Evolutionary conservation across 2,797 vertebrate species (phyloP).

Genomic region (Eutrigla gurnardus): DNA sequence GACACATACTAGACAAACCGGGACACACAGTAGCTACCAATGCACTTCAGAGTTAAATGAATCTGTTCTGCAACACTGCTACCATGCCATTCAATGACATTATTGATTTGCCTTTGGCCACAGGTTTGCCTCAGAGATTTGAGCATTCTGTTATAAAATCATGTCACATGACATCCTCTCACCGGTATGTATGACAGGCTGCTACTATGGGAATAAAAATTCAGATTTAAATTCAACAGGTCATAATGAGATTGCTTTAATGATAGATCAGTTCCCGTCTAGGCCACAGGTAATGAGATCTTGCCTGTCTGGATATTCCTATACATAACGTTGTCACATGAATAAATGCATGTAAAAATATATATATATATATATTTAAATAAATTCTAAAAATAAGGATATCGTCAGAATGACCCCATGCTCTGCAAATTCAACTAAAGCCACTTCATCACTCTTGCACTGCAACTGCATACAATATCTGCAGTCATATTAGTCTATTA

Average conservation of each 20-base stretch:
- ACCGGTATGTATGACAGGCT: constrained; percentile 18
- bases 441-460: constrained; percentile 14
- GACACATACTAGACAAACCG: constrained; percentile 6
- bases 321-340: constrained; percentile 11
- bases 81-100: constrained; percentile 35
- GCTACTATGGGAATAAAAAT: constrained; percentile 46
- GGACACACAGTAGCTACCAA: constrained; percentile 5
- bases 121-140: constrained; percentile 34
- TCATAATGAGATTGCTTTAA: constrained; percentile 39
- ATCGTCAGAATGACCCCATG: not conserved
- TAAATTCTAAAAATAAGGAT: not conserved
- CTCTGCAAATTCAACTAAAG: constrained; percentile 8
- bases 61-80: constrained; percentile 20
- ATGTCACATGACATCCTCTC: constrained; percentile 13
- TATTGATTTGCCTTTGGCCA: constrained; percentile 52
- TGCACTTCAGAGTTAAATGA: constrained; percentile 1
- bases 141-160: constrained; percentile 25
- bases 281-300: constrained; percentile 41
- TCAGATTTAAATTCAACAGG: constrained; percentile 45
- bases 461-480: constrained; percentile 5
- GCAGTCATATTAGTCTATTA: constrained; percentile 39
- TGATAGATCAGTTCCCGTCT: constrained; percentile 39
- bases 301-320: constrained; percentile 14
- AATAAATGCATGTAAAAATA: constrained; percentile 13
- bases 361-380: constrained; percentile 6